Base-by-base conservation (phyloP, 64 coral and sea anemone genomes). In the Anthopleura sola region DNA sequence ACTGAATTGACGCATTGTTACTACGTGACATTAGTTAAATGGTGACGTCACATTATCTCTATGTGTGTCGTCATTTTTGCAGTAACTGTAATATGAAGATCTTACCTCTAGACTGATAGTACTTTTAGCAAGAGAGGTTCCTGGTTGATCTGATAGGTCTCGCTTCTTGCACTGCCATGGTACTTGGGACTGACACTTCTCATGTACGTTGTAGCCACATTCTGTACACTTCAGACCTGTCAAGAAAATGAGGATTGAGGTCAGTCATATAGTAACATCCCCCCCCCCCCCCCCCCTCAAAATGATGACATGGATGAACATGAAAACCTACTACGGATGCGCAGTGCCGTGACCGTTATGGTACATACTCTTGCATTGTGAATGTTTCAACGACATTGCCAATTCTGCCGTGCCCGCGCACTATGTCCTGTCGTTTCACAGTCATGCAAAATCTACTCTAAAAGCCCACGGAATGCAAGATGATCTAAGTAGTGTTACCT, bases 201-300 rank as follows among this genome's bases (percentile, higher is more conserved):
- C 97, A 51, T 99, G 97, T 13, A 89, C 90, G 53, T 99, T 99
- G 87, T 94, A 99, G 0, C 97, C 97, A 36, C 97, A 99, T 51
- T 99, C 97, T 78, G 74, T 92, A 37, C 97, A 99, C 55, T 99
- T 99, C 55, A 94, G 54, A 71, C 97, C 97, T 99, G 51, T 15
- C 83, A 8, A 86, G 40, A 3, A 19, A 56, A 29, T 2, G 6
- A 62, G 58, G 1, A 23, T 26, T 62, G 16, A 53, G 10, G 21
- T n/a, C 12, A 37, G 40, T 6, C 4, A 44, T 8, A 75, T 21
- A 23, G 9, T 9, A 75, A 23, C 2, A 29, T 75, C 23, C 71
- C 71, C 36, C 13, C 11, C 0, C 23, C 5, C 11, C 12, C 14
- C 13, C 50, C 50, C 14, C 50, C 50, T 53, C 13, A 13, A 13